Base-by-base conservation (phyloP, 2,888 invertebrate genomes). In the Pachycephus smyrnensis region DNA sequence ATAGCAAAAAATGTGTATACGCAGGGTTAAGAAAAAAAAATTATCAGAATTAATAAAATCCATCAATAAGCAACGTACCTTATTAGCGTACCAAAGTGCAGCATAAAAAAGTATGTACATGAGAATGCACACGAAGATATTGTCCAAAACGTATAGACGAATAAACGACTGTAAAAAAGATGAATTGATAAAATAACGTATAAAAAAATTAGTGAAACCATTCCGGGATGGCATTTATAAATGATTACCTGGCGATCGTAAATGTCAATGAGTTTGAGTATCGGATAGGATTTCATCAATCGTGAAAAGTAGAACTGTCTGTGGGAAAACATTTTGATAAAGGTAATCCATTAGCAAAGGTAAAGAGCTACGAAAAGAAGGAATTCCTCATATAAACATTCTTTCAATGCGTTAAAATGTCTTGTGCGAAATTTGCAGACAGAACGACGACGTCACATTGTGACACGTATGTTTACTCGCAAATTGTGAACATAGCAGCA, bases 1-100 rank as follows among this genome's bases (percentile, higher is more conserved):
- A n/a, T n/a, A n/a, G n/a, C n/a, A n/a, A n/a, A n/a, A n/a, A n/a
- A n/a, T n/a, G n/a, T n/a, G n/a, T n/a, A n/a, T n/a, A n/a, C n/a
- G n/a, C n/a, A n/a, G n/a, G n/a, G n/a, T 2, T 15, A 2, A 12
- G 33, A 15, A 30, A 31, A 9, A 55, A 32, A 40, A 71, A 31
- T 31, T 71, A 23, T 2, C 30, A 30, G 33, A 3, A 15, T 71
- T 30, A 15, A 33, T 31, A 9, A 33, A 4, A 71, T 11, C 12
- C 71, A 33, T 3, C 12, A 3, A 71, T 2, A 32, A 9, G 12
- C 30, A n/a, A 74, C 35, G 86, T 84, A 91, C 91, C 84, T 86
- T 88, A 77, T 87, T 88, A 32, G 89, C 88, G 79, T 88, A 90
- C 90, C 90, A 91, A 4, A 90, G 75, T 69, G 86, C 86, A 69